A percentile compares a stretch with the other conserved stretches of the same genome.
These are phyloP conservation scores for Hermetia illucens DNA, from an alignment of 1,140 invertebrate genomes.

Conservation along the genomic window DNA sequence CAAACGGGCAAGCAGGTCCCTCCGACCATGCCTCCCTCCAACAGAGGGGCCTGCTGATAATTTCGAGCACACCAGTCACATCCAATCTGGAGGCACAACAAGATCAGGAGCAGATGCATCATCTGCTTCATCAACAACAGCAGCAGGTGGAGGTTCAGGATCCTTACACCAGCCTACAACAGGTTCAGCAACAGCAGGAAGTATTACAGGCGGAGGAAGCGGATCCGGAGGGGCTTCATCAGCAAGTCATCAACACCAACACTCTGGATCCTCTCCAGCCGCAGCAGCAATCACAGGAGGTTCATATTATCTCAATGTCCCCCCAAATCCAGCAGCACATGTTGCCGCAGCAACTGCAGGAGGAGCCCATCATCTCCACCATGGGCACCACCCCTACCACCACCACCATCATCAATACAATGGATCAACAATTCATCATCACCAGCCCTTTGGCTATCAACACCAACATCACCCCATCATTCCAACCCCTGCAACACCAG, in stretches of 20 bases:
- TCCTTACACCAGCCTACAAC: conserved; percentile 10
- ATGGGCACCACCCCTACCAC: conserved; percentile 3
- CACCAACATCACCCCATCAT: conserved; percentile 22
- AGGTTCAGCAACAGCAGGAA: conserved; percentile 9
- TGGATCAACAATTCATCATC: conserved; percentile 24
- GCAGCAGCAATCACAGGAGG: neutral
- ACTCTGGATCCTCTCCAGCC: conserved; percentile 16
- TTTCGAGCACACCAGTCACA: conserved; percentile 36
- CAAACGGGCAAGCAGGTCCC: conserved; percentile 80
- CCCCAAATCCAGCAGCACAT: conserved; percentile 3
- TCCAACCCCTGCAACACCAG: conserved; percentile 22
- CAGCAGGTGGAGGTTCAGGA: neutral
- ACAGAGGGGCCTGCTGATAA: conserved; percentile 71
- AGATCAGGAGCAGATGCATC: no score
- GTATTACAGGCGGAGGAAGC: no score
- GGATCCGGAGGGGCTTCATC: conserved; percentile 15
- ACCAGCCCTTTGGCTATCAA: conserved; percentile 30
- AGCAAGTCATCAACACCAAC: conserved; percentile 22
- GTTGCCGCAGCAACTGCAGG: conserved; percentile 9
- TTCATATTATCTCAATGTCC: conserved; percentile 8
- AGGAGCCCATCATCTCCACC: conserved; percentile 1
- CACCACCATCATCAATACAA: conserved; percentile 11
- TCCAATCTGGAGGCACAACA: neutral
- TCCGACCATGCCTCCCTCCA: conserved; percentile 51
- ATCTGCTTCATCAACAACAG: conserved; percentile 14